Percentiles rank a stretch among this genome's conserved stretches.
Conservation (phyloP, 2,888 invertebrate genomes). For the Lottia scabra region DNA sequence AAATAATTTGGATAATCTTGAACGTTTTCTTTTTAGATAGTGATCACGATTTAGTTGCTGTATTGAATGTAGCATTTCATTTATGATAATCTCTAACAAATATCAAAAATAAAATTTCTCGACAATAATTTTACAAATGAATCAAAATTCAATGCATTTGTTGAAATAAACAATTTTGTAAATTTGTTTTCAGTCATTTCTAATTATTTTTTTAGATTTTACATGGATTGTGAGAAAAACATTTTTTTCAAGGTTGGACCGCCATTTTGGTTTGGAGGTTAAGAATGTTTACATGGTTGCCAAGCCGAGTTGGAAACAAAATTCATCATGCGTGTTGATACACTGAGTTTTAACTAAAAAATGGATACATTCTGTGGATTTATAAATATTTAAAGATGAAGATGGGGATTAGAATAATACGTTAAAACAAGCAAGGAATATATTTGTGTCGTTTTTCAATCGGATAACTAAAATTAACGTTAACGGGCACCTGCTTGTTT, state of each 20-base stretch:
- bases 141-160: not conserved
- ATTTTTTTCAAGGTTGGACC: conserved; percentile 15
- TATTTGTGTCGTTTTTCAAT: too few relatives aligned
- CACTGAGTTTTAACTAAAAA: conserved; percentile 12
- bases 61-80: too few relatives aligned
- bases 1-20: too few relatives aligned
- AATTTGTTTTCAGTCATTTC: not conserved
- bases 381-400: too few relatives aligned
- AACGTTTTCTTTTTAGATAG: too few relatives aligned
- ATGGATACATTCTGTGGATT: not conserved
- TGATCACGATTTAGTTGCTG: too few relatives aligned
- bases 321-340: conserved; percentile 35
- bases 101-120: not conserved
- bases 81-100: not conserved
- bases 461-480: not conserved
- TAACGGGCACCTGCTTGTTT: conserved; percentile 24
- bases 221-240: too few relatives aligned
- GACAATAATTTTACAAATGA: not conserved
- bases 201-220: not conserved
- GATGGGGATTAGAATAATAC: too few relatives aligned
- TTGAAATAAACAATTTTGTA: not conserved
- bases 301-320: conserved; percentile 44
- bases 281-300: conserved; percentile 60
- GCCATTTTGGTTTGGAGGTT: conserved; percentile 53
- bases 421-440: too few relatives aligned